Base-by-base conservation (phyloP, 2,797 vertebrate genomes). In the Schizopygopsis pylzovi region DNA sequence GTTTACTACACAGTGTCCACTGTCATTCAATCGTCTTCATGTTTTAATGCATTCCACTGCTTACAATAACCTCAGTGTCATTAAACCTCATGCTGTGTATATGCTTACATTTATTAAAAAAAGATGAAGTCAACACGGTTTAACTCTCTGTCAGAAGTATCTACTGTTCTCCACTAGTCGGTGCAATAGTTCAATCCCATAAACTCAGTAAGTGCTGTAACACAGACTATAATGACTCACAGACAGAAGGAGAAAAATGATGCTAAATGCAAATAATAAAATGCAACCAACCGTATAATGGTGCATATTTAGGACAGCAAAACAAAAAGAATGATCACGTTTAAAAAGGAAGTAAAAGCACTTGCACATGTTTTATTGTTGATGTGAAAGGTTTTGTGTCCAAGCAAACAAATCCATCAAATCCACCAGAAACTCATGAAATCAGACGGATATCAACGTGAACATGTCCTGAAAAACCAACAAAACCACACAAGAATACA, bases 151-250 rank as follows among this genome's bases (percentile, higher is more conserved):
- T 63, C 7, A 43, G 37, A 25, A 54, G 1, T 18, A 9, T 73
- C 4, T 39, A 28, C 68, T 47, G 16, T n/a, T 68, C 10, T 45
- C 73, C 88, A 86, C 77, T 87, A 81, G 86, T 59, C 56, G 63
- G 71, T 2, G 65, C 72, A 12, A 22, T 15, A 45, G n/a, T 71
- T 80, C 9, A 80, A 22, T 37, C 11, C 71, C 28, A 45, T 18
- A 45, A 71, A 11, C 37, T 12, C 56, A 11, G 13, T 16, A 37
- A 41, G 52, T n/a, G 11, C 22, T 59, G 56, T n/a, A 28, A 80
- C 25, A 28, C 22, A 11, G 5, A 2, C 25, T 15, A 56, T 70
- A 12, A 71, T 54, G 37, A 61, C 9, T 67, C 59, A 33, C 59
- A 33, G 8, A 28, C 15, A 33, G 22, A 10, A 2, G 39, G 13